Percentiles rank a stretch among this genome's conserved stretches.
Evolutionary conservation across 1,140 invertebrate species (phyloP).

Genomic region (Ceratitis capitata): DNA sequence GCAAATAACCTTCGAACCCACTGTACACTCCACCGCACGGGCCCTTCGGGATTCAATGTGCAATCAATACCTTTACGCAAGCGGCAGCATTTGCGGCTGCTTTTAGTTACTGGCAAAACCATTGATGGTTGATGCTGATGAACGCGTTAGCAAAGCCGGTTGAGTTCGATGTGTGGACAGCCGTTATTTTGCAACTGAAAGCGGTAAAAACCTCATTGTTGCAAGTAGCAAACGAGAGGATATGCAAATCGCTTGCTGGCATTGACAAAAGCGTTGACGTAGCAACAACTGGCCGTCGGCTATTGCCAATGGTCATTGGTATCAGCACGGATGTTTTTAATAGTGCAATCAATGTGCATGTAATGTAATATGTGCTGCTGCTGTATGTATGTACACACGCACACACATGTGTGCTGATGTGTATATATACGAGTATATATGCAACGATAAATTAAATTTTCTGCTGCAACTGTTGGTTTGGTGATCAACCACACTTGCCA

Average conservation of each 20-base stretch:
- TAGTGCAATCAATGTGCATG: background rate
- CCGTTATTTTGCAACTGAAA: background rate
- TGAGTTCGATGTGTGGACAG: background rate
- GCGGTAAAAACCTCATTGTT: background rate
- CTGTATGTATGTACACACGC: background rate
- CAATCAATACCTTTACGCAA: background rate
- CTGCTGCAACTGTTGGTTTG: background rate
- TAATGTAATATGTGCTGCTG: background rate
- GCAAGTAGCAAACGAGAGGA: background rate
- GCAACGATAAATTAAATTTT: background rate
- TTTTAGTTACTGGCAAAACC: background rate
- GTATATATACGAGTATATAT: background rate
- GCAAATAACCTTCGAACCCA: no score
- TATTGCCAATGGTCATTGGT: background rate
- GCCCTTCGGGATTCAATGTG: background rate
- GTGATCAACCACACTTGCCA: background rate
- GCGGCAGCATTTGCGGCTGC: background rate
- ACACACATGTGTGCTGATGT: background rate
- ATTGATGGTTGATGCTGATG: no score
- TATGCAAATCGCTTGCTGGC: slow-evolving; percentile 11
- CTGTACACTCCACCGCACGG: background rate
- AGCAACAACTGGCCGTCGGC: slow-evolving; percentile 14
- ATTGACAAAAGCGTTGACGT: background rate
- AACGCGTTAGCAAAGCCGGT: background rate
- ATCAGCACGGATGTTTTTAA: slow-evolving; percentile 13